Evolutionary conservation across 1,140 invertebrate species (phyloP), one percentile per base, ranked within the genome.

Genomic region (Samia ricini): DNA sequence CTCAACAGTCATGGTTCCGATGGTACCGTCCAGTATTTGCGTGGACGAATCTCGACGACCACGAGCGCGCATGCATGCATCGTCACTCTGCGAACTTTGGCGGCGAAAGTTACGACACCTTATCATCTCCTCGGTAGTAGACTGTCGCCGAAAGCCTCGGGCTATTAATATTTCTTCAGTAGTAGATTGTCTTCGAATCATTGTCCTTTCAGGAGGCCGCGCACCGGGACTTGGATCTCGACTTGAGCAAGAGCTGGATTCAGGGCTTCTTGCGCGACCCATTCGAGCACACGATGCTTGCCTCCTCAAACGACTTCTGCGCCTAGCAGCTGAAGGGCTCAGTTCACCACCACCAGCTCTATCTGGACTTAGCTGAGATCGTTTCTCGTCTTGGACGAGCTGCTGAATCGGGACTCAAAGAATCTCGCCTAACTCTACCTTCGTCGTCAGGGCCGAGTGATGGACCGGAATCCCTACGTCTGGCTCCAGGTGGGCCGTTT

Each of bases 131-230:
- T 98, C 97, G 0, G 96, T 97, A 1, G 97, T 97, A 1, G 95
- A 96, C 76, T 98, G 96, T 29, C 96, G 92, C 0, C 97, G 93
- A 85, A 98, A 98, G 24, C 97, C 97, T 48, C 96, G 92, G 0
- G 96, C 96, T 71, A 97, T 97, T 15, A 98, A 88, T 71, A 98
- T 98, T 85, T 98, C 97, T 83, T 97, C 96, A 0, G 96, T 97
- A 0, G 96, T 97, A 7, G 96, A 97, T 90, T 97, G 97, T 69
- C 96, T 91, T 68, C 96, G 91, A 21, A 97, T 95, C 54, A 94
- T 93, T 10, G 95, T 95, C 59, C 95, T 92, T 70, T 93, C 91
- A 12, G 91, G 82, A 2, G 91, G 91, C 10, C 95, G 85, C 6
- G 94, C 94, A 64, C 94, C 94, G 0, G 95, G 95, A 75, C 95